Evolutionary conservation across 1,140 invertebrate species (phyloP), one percentile per base, ranked within the genome.

Genomic region (Kradibia gibbosae): DNA sequence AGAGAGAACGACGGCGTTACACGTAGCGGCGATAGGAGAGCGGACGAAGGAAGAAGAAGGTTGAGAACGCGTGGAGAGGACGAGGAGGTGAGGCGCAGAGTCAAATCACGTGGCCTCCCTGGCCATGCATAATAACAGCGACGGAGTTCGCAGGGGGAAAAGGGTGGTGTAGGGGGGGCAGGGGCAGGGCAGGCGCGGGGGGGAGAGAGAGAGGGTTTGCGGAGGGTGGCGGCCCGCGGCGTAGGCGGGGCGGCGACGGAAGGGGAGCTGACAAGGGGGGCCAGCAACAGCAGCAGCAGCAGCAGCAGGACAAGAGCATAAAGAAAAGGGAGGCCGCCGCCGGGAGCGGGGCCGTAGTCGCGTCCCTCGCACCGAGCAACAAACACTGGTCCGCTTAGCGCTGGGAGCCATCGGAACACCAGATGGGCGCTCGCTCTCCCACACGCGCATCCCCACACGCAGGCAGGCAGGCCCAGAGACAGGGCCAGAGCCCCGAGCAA

Each of bases 351-450:
- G n/a, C 53, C 22, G 73, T 34, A 34, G 73, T 39, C 53, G 73
- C 73, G 73, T 75, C 73, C 34, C 50, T 39, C 34, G 3, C 13
- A 55, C 76, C 8, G 55, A 78, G 45, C 34, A 31, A 39, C 20
- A 67, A 20, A 3, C n/a, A 72, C 45, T 36, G 22, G 39, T 11
- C 1, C 55, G 55, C 55, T 17, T 0, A 22, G 36, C 70, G 39
- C 3, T 72, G 48, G 28, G 31, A 34, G 53, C 78, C 17, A 71
- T 72, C 36, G 25, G 55, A n/a, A n/a, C 39, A 70, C 60, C 80
- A 81, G 62, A 81, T 82, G 53, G 42, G 50, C 80, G 76, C 78
- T 79, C 57, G 74, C 50, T 70, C 78, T 39, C 76, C 50, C 71
- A 65, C 80, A 36, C 53, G n/a, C 7, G 34, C 28, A 72, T 11